phyloP scores from a whole-genome alignment of 1,140 invertebrate genomes.

The Procambarus virginalis region DNA sequence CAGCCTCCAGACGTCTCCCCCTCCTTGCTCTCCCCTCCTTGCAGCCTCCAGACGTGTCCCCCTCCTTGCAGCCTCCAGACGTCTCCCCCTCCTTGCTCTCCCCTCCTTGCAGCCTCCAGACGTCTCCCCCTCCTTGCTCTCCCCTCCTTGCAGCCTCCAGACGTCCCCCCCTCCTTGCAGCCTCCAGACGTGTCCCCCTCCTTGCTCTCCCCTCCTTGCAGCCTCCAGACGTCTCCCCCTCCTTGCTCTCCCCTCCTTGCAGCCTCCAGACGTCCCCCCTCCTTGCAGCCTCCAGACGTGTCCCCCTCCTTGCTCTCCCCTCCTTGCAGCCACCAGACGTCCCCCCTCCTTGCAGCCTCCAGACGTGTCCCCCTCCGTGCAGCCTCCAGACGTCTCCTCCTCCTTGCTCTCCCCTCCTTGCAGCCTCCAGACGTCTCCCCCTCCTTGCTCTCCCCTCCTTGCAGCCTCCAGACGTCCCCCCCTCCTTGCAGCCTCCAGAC shows the following conservation, averaged over 20 bases:
- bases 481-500: too few species aligned
- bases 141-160: not conserved
- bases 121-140: not conserved
- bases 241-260: not conserved
- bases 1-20: not conserved
- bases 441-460: not conserved
- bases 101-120: too few species aligned
- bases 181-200: not conserved
- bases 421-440: not conserved
- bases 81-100: not conserved
- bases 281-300: not conserved
- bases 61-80: not conserved
- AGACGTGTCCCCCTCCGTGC: too few species aligned
- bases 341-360: too few species aligned
- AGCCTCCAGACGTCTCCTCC: not conserved
- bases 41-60: not conserved
- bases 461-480: not conserved
- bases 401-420: not conserved
- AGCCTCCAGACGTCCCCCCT: not conserved
- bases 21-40: not conserved
- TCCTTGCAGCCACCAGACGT: not conserved
- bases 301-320: too few species aligned
- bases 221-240: not conserved
- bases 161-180: not conserved
- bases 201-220: not conserved